Evolutionary conservation across 2,888 invertebrate genomes (phyloP).

Genomic region (Drosophila meridiana): DNA sequence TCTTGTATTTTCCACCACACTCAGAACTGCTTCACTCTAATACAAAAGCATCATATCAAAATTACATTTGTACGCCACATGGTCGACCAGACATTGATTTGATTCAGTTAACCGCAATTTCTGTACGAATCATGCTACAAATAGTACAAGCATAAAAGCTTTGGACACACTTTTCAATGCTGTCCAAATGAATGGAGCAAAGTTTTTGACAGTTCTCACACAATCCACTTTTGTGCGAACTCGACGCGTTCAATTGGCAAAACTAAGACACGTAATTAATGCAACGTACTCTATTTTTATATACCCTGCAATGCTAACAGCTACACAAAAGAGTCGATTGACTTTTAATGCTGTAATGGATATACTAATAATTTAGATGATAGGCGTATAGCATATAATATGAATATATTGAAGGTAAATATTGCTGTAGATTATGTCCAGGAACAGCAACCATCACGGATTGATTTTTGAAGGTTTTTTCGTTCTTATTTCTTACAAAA

Average conservation of each 20-base stretch:
- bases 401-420: no score
- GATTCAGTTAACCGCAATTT: conserved; percentile 23
- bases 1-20: neutral
- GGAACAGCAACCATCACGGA: no score
- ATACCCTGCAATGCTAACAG: conserved; percentile 1
- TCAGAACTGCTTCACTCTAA: conserved; percentile 20
- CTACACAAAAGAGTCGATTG: neutral
- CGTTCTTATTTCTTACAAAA: no score
- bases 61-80: conserved; percentile 43
- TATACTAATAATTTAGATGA: no score
- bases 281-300: conserved; percentile 1
- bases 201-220: conserved; percentile 1
- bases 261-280: conserved; percentile 29
- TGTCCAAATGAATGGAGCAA: conserved; percentile 14
- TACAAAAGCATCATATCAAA: conserved; percentile 43
- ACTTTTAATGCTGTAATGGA: neutral
- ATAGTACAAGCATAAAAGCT: conserved; percentile 6
- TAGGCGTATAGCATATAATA: no score
- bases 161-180: conserved; percentile 8
- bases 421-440: no score
- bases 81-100: conserved; percentile 40
- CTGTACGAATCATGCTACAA: conserved; percentile 3
- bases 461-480: no score
- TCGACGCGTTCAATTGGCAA: conserved; percentile 3
- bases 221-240: neutral